Evolutionary conservation across 2,888 invertebrate species (phyloP), one percentile per base, ranked within the genome.

Genomic region (Nomada ferruginata): DNA sequence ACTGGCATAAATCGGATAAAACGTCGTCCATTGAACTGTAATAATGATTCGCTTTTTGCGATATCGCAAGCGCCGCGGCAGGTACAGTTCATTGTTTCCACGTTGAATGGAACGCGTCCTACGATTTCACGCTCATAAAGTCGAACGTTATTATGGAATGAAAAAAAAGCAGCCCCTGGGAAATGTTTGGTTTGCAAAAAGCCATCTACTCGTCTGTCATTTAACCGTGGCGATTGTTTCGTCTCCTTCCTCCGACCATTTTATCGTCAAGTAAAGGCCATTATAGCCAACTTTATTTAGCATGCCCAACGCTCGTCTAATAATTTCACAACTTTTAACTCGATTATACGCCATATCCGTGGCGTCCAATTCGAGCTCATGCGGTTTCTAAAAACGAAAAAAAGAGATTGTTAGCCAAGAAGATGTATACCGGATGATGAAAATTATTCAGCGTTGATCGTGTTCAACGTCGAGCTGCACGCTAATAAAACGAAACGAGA

Each of bases 111-210:
- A 15, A 26, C 23, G 60, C 15, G n/a, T 26, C 52, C n/a, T n/a
- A 55, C n/a, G 26, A 76, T 57, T 76, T 61, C 36, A 23, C 36
- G n/a, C 15, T 20, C n/a, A 20, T 20, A 2, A 52, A 76, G 18
- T 7, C 42, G 42, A 26, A 13, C 29, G 36, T 65, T 76, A 59
- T 59, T 47, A 70, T n/a, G 47, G 13, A 23, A 50, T 26, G 11
- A 10, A 13, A 60, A 11, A 23, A 15, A 18, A 15, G 15, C 2
- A 15, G 29, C 57, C 10, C 9, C 11, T 2, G 36, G 29, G 23
- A 66, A 53, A 15, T 11, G 53, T 23, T 5, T 5, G 0, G 23
- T 68, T 18, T 42, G 55, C 57, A 13, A 26, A 57, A 57, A 11
- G 18, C 7, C 29, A n/a, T 15, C 2, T 11, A 9, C 18, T 2